Conservation (phyloP, 1,140 invertebrate genomes). For the Saccostrea glomerata region DNA sequence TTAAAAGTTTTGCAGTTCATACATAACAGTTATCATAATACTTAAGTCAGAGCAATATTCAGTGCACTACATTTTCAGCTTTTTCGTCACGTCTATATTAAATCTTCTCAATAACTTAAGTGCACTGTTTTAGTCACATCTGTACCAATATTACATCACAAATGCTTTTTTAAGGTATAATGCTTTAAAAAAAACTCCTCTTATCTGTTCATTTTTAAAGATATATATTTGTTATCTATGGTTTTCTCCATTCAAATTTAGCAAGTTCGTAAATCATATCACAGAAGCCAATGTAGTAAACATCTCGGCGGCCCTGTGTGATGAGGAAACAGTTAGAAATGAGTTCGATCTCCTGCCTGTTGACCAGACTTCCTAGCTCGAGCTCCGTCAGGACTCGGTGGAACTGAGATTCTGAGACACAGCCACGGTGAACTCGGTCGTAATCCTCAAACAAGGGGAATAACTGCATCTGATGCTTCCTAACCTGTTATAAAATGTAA, state of each 20-base stretch:
- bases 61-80: background rate
- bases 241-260: slow-evolving; percentile 75
- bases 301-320: slow-evolving; percentile 75
- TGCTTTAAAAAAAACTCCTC: background rate
- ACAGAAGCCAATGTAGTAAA: slow-evolving; percentile 78
- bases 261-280: slow-evolving; percentile 76
- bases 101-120: background rate
- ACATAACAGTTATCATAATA: background rate
- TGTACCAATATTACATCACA: background rate
- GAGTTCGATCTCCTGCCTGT: slow-evolving; percentile 71
- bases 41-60: background rate
- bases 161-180: background rate
- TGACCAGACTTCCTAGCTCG: slow-evolving; percentile 73
- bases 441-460: slow-evolving; percentile 79
- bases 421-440: slow-evolving; percentile 77
- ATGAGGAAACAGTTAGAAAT: slow-evolving; percentile 75
- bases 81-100: background rate
- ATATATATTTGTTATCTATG: slow-evolving; percentile 57
- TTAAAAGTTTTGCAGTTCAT: slow-evolving; percentile 2
- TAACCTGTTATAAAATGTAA: slow-evolving; percentile 63
- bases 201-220: background rate
- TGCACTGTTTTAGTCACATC: background rate
- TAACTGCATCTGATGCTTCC: slow-evolving; percentile 76
- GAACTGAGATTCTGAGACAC: slow-evolving; percentile 77
- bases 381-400: slow-evolving; percentile 77